Base-by-base conservation (phyloP, 2,797 vertebrate genomes). In the Cyclopterus lumpus region DNA sequence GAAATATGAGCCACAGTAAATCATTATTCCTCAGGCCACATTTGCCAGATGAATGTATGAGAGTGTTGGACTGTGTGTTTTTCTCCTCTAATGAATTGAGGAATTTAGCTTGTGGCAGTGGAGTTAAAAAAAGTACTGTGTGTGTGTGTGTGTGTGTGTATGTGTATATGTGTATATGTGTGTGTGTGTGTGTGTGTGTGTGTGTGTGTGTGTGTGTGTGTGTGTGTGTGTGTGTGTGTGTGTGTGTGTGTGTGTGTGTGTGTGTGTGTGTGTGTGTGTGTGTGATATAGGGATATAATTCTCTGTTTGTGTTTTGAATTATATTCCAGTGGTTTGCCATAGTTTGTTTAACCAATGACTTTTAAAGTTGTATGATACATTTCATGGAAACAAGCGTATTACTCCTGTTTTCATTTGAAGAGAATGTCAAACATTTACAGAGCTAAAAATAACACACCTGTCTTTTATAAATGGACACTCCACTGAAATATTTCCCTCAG, bases 1-100 rank as follows among this genome's bases (percentile, higher is more conserved):
- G 95, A 95, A 95, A 95, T 95, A 95, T 93, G 94, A 95, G 93
- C 93, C 91, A 92, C 90, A 94, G 86, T 95, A 94, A 94, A 95
- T 95, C 94, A 94, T 95, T 94, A 94, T 95, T 94, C 93, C 94
- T 94, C 88, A 89, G 93, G 91, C 93, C 90, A 92, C 93, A 94
- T 94, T 95, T 94, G 92, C 92, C 87, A 94, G 93, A 94, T 95
- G 93, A 95, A 95, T 94, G 93, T 92, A 90, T 78, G 89, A 91
- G 90, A 92, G 92, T 94, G 93, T 91, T 92, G 90, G 87, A 91
- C 93, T 92, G 89, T 89, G 88, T 95, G 91, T 94, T 94, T 94
- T 94, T 93, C 93, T 93, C 93, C 92, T 94, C 92, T 95, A 95
- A 95, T 95, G 94, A 95, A 95, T 95, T 95, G 94, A 94, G 89